Percentiles rank a stretch among this genome's conserved stretches.
phyloP scores from a whole-genome alignment of 2,888 invertebrate genomes.

The Lasioglossum lativentre region DNA sequence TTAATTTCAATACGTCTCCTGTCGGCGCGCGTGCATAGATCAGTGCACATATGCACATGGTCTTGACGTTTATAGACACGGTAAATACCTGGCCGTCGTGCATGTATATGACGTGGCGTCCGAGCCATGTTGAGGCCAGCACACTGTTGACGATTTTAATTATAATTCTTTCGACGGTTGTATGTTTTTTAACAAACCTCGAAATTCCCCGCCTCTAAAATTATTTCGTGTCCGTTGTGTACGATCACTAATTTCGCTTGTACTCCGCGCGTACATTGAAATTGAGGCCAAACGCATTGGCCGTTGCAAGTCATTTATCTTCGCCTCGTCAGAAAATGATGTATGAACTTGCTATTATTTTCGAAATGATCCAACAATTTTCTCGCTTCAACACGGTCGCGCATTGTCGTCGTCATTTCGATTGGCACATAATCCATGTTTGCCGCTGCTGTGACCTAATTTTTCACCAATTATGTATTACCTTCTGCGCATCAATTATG shows the following conservation, averaged over 20 bases:
- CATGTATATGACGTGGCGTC: background rate
- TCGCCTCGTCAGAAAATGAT: constrained; percentile 6
- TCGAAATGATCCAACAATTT: background rate
- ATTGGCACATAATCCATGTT: background rate
- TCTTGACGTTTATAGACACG: constrained; percentile 10
- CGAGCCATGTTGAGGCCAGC: background rate
- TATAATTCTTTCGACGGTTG: background rate
- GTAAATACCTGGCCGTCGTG: background rate
- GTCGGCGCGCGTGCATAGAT: constrained; percentile 10
- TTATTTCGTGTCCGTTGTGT: background rate
- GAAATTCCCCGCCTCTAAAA: background rate
- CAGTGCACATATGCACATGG: constrained; percentile 13
- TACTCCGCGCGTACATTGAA: background rate
- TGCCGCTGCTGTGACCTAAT: background rate
- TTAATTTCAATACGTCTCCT: constrained; percentile 34
- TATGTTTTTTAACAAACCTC: background rate
- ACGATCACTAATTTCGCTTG: background rate
- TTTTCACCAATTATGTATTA: background rate
- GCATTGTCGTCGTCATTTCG: background rate
- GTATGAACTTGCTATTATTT: constrained; percentile 6
- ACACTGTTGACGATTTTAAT: background rate
- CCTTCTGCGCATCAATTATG: background rate
- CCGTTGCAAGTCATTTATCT: constrained; percentile 3
- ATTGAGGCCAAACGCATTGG: constrained; percentile 2
- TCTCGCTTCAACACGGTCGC: background rate